phyloP scores from a whole-genome alignment of 2,113 vertebrate genomes.

The Carlito syrichta region DNA sequence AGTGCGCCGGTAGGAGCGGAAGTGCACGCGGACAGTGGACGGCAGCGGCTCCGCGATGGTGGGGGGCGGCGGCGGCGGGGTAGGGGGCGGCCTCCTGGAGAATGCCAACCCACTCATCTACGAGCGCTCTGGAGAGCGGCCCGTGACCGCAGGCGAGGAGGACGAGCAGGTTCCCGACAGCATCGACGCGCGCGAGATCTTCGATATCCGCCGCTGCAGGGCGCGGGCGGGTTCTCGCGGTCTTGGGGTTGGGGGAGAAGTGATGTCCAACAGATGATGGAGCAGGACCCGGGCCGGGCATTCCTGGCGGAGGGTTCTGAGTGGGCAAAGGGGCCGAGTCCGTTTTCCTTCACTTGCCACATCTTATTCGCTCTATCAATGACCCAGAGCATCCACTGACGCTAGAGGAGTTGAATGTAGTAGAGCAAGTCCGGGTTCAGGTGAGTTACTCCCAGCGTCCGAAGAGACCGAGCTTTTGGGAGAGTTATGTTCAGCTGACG shows the following conservation, averaged over 20 bases:
- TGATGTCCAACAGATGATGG: not conserved
- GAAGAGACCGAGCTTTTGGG: not conserved
- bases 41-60: not conserved
- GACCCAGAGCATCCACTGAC: constrained; percentile 96
- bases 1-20: not conserved
- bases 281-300: not conserved
- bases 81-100: constrained; percentile 78
- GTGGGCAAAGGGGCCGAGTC: not conserved
- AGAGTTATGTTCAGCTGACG: too few relatives aligned
- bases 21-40: not conserved
- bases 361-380: constrained; percentile 95
- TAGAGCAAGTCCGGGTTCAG: constrained; percentile 92
- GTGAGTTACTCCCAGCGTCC: constrained; percentile 71
- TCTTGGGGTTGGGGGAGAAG: not conserved
- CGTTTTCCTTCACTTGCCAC: constrained; percentile 88
- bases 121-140: constrained; percentile 85
- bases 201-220: constrained; percentile 85
- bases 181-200: constrained; percentile 89
- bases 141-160: constrained; percentile 85
- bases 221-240: not conserved
- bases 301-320: not conserved
- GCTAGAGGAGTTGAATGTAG: constrained; percentile 95
- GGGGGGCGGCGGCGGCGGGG: constrained; percentile 60
- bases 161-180: constrained; percentile 85
- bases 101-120: constrained; percentile 90